phyloP scores from a whole-genome alignment of 2,113 vertebrate species.

The Xenus cinereus region DNA sequence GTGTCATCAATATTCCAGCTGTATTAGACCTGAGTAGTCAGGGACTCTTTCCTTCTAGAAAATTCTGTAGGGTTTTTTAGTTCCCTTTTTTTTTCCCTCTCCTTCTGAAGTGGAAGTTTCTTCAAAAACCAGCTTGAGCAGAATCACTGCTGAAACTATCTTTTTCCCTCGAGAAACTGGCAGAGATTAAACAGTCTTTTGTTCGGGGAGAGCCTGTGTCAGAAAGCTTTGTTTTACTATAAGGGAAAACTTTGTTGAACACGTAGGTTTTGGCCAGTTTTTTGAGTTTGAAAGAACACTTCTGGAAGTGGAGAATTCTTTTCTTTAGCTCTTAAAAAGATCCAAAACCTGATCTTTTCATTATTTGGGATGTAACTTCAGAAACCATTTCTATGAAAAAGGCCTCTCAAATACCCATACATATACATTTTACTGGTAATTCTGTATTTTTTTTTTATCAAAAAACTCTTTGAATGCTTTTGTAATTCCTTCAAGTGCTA shows the following conservation, averaged over 20 bases:
- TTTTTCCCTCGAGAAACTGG: neutral
- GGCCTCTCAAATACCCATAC: neutral
- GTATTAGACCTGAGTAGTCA: neutral
- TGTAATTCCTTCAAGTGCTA: neutral
- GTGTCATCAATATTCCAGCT: neutral
- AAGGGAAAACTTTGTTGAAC: neutral
- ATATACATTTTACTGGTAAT: neutral
- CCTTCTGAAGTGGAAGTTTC: neutral
- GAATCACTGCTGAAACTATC: neutral
- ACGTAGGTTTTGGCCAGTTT: neutral
- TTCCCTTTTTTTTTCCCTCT: no score
- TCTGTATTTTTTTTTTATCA: neutral
- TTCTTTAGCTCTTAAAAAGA: neutral
- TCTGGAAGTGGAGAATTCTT: neutral
- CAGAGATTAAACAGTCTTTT: constrained; percentile 21
- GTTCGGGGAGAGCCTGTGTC: neutral
- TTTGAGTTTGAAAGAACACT: neutral
- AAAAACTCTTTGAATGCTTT: neutral
- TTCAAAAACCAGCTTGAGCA: neutral
- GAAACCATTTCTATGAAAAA: neutral
- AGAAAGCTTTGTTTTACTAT: constrained; percentile 2
- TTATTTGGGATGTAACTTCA: neutral
- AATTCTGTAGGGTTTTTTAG: neutral
- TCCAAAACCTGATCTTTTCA: neutral
- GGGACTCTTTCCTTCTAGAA: neutral